Conservation (phyloP, 23 tunicate species). For the Aplidium turbinatum region DNA sequence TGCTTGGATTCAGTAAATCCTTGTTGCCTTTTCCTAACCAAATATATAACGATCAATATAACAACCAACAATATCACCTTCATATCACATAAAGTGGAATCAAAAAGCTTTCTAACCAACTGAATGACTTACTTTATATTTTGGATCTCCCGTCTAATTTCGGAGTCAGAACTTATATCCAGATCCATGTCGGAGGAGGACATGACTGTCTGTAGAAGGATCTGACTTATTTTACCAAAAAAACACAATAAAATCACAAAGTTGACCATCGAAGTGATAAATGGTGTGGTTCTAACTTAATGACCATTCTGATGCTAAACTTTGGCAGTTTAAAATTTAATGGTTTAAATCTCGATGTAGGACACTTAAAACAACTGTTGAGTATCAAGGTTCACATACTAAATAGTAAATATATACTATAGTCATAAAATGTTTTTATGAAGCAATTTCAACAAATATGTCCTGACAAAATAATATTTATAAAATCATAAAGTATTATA, state of each 20-base stretch:
- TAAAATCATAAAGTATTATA: background rate
- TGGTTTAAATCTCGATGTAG: too few species aligned
- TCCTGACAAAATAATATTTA: background rate
- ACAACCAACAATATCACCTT: too few species aligned
- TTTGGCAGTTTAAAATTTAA: too few species aligned
- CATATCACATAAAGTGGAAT: too few species aligned
- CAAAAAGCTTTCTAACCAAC: background rate
- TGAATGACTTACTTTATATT: conserved; percentile 21
- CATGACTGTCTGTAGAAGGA: background rate
- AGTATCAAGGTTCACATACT: too few species aligned
- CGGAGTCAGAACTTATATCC: conserved; percentile 62
- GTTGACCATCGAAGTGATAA: background rate
- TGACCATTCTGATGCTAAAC: too few species aligned
- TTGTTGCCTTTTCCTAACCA: too few species aligned
- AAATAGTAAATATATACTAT: too few species aligned
- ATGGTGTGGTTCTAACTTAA: background rate
- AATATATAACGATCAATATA: too few species aligned
- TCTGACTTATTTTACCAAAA: background rate
- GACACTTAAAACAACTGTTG: too few species aligned
- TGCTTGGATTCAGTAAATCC: too few species aligned
- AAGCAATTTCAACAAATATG: background rate
- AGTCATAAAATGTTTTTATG: too few species aligned
- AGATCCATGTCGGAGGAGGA: conserved; percentile 48
- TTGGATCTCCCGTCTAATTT: conserved; percentile 34
- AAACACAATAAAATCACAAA: background rate